Evolutionary conservation across 1,140 invertebrate genomes (phyloP).

Genomic region (Pseudomyrmex sp.): DNA sequence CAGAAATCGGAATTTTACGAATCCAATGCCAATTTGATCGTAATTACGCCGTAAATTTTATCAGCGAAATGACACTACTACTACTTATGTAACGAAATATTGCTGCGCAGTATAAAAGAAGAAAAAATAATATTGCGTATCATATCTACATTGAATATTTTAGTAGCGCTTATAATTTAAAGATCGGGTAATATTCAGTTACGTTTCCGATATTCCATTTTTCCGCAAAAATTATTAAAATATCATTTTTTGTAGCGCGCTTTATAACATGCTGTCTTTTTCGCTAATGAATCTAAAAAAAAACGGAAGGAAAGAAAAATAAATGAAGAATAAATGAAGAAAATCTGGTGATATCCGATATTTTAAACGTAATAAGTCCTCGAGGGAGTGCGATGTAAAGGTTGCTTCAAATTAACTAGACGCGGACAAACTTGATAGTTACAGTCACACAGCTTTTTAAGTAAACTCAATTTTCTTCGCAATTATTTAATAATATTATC

Average conservation of each 20-base stretch:
- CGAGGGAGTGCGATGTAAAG: slow-evolving; percentile 31
- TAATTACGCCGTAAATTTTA: slow-evolving; percentile 40
- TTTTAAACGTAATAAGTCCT: slow-evolving; percentile 56
- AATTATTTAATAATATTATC: background rate
- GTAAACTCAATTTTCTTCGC: background rate
- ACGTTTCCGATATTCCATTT: slow-evolving; percentile 13
- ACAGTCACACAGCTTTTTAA: background rate
- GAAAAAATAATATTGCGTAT: slow-evolving; percentile 29
- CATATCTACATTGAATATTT: slow-evolving; percentile 30
- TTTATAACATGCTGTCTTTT: slow-evolving; percentile 30
- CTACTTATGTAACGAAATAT: background rate
- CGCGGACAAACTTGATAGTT: slow-evolving; percentile 13
- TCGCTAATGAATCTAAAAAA: slow-evolving; percentile 37
- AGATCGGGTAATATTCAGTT: slow-evolving; percentile 46
- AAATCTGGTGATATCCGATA: slow-evolving; percentile 39
- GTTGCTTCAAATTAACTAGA: slow-evolving; percentile 15
- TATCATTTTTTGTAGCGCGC: slow-evolving; percentile 32
- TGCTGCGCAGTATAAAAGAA: background rate
- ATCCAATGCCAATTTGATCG: slow-evolving; percentile 11
- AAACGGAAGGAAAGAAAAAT: slow-evolving; percentile 15
- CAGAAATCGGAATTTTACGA: background rate
- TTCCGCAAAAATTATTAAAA: slow-evolving; percentile 34
- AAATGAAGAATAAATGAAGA: slow-evolving; percentile 27
- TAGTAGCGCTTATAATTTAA: slow-evolving; percentile 49
- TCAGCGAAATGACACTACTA: slow-evolving; percentile 2